Evolutionary conservation across 1,140 invertebrate species (phyloP), one percentile per base, ranked within the genome.

Genomic region (Chionoecetes opilio): DNA sequence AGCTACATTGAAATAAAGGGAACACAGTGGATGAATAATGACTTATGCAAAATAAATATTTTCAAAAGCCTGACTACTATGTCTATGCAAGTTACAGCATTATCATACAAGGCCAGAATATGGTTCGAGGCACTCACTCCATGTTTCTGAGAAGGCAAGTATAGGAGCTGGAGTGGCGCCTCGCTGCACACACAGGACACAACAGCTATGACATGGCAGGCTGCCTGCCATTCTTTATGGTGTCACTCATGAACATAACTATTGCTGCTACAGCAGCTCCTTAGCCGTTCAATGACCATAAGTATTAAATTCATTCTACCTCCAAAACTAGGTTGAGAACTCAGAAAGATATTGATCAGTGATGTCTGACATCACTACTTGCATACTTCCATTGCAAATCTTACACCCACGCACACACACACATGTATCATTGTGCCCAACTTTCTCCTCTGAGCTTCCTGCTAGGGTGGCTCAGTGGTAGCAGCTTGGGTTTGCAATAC

Each of bases 91-190:
- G 26, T n/a, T 75, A 75, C 63, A 75, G n/a, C n/a, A 75, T 75
- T n/a, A 75, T 75, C 21, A 75, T 17, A 75, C 63, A 75, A 75
- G 63, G 63, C 63, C 63, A 75, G 63, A 75, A 75, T 26, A 75
- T 75, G 63, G 21, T 75, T 17, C 26, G 63, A 17, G n/a, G 21
- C 26, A 75, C 63, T 75, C 63, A 75, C 63, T 75, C 63, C 63
- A 75, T 75, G 63, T 26, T 75, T 75, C 63, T 75, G 63, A 75
- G 21, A 75, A 75, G 63, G 63, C 63, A 75, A 75, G 63, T 75
- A 75, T 75, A 75, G 63, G 63, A 75, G 63, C 63, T n/a, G 63
- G 63, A 75, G 63, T 75, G 63, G 63, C 26, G 63, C n/a, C 21
- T 75, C 63, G n/a, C 63, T 75, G 63, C 63, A 75, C 63, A 75